Evolutionary conservation across 2,888 invertebrate species (phyloP), one percentile per base, ranked within the genome.

Genomic region (Aphrophora alni): DNA sequence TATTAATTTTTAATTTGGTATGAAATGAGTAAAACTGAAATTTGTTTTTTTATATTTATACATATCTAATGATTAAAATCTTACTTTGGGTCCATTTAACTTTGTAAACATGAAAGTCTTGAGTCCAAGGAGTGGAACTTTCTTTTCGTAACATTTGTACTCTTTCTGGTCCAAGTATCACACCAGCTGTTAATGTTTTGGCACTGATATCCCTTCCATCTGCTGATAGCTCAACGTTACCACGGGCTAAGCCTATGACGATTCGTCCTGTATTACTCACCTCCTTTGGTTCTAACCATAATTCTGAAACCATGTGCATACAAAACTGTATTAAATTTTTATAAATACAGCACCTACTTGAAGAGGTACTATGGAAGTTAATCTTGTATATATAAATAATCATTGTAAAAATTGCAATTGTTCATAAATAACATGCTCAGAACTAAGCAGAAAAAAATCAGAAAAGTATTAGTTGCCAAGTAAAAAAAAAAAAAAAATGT

Each of bases 61-160:
- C 33, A 8, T 8, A 33, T 5, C 33, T 5, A 5, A 33, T 8
- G 33, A 33, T 33, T 33, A 33, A 33, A n/a, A n/a, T n/a, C 78
- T 71, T 44, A 78, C 78, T 27, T 26, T 71, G 51, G 14, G 33
- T 73, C 73, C 78, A 78, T 28, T 51, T 28, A 28, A 78, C 25
- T 59, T 78, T 78, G 68, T 27, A 78, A 51, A 28, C 73, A 71
- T 78, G 78, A n/a, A 59, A 78, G 24, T 72, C 14, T 27, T 78
- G 27, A 10, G 24, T 72, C 78, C 78, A 78, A 17, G 73, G 78
- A 12, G 24, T 26, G 17, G 25, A 26, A 2, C 59, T 33, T 68
- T 25, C 28, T 10, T 75, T 51, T 21, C 21, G 51, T 12, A 75
- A 33, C 27, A 28, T 75, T 4, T 27, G 26, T 4, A 10, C 12